A percentile compares a stretch with the other conserved stretches of the same genome.
These are phyloP conservation scores for Platycheirus albimanus DNA, from an alignment of 2,888 invertebrate genomes.

Conservation along the genomic window DNA sequence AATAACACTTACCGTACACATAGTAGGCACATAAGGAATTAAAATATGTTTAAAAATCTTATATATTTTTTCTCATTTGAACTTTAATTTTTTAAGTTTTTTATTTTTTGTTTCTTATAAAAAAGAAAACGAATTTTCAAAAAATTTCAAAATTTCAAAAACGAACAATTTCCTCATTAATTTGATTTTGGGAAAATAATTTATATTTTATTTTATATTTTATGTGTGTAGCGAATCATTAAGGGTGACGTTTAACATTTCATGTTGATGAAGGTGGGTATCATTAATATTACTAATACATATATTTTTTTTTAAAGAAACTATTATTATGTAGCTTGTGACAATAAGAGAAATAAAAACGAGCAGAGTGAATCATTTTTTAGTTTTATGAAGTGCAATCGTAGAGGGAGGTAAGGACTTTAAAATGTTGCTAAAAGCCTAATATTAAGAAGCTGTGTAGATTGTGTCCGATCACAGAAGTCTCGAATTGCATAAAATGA, in stretches of 20 bases:
- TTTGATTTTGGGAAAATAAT: constrained; percentile 20
- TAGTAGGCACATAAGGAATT: constrained; percentile 74
- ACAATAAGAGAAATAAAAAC: not conserved
- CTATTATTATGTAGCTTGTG: constrained; percentile 41
- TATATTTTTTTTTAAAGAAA: constrained; percentile 19
- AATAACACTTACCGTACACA: constrained; percentile 73
- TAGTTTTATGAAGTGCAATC: no score
- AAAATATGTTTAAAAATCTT: constrained; percentile 60
- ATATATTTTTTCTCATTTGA: constrained; percentile 52
- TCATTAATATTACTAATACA: constrained; percentile 9
- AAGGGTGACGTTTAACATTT: constrained; percentile 44
- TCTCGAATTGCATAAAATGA: no score
- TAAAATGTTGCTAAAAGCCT: no score
- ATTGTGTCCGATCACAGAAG: no score
- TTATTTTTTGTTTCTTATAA: constrained; percentile 25
- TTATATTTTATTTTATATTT: not conserved
- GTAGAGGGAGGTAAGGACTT: no score
- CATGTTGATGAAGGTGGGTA: constrained; percentile 48
- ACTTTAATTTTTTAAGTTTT: no score
- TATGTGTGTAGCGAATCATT: constrained; percentile 70
- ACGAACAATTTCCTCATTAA: constrained; percentile 39
- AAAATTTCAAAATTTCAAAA: constrained; percentile 19
- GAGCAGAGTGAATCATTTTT: not conserved
- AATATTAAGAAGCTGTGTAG: no score
- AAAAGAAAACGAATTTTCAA: constrained; percentile 34